Evolutionary conservation across 2,888 invertebrate species (phyloP).

Genomic region (Parascotia fuliginaria): DNA sequence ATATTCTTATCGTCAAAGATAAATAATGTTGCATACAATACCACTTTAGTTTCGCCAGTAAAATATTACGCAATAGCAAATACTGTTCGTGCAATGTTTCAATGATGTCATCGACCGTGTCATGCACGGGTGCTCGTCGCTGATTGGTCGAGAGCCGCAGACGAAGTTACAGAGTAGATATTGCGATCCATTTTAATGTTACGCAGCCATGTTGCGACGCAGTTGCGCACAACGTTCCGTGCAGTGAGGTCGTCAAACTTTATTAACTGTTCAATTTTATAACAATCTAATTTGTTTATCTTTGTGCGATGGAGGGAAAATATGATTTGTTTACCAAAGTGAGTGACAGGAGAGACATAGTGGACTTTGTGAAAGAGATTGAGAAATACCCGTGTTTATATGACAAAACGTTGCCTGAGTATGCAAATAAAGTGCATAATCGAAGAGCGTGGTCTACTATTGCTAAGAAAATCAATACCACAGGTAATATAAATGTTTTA

Average conservation of each 20-base stretch:
- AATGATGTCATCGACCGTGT: no score
- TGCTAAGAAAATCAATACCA: constrained; percentile 37
- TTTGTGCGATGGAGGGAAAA: constrained; percentile 29
- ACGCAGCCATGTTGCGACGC: constrained; percentile 36
- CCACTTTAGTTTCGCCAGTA: constrained; percentile 15
- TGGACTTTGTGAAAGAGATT: constrained; percentile 49
- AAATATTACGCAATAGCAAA: constrained; percentile 38
- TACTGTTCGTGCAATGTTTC: constrained; percentile 32
- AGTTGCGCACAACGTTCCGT: constrained; percentile 35
- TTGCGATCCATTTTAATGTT: constrained; percentile 37
- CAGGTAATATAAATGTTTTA: constrained; percentile 16
- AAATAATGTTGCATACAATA: not conserved
- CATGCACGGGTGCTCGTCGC: no score
- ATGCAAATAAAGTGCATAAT: constrained; percentile 44
- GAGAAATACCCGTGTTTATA: constrained; percentile 49
- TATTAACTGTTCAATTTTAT: not conserved
- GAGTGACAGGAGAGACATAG: constrained; percentile 42
- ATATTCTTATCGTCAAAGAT: no score
- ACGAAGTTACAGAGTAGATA: constrained; percentile 22
- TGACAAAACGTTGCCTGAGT: constrained; percentile 42
- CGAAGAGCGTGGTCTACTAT: constrained; percentile 40
- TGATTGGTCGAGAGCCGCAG: constrained; percentile 24
- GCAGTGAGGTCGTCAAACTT: constrained; percentile 19
- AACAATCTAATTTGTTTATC: not conserved
- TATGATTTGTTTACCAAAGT: constrained; percentile 36